phyloP scores from a whole-genome alignment of 2,797 vertebrate genomes.

The Phaenicophaeus curvirostris region DNA sequence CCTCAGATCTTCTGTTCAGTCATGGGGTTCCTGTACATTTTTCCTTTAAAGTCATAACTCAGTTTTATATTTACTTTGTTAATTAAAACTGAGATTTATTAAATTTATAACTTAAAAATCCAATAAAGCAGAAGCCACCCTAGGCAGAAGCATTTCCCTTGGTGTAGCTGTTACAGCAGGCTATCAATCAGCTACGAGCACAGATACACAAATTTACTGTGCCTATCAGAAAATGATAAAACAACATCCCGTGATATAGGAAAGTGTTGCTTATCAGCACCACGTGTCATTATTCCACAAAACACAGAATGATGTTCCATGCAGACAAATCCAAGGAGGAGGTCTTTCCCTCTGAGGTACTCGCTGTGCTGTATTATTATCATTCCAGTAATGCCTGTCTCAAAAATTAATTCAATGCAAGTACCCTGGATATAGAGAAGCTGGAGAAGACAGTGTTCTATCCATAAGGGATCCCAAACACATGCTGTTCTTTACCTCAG shows the following conservation, averaged over 20 bases:
- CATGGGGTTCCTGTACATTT: neutral
- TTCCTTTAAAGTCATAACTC: constrained; percentile 10
- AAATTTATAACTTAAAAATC: constrained; percentile 55
- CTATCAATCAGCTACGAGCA: constrained; percentile 20
- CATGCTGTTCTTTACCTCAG: neutral
- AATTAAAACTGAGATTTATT: constrained; percentile 59
- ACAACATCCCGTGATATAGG: neutral
- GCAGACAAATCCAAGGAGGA: neutral
- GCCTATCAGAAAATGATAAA: constrained; percentile 29
- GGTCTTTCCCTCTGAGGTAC: neutral
- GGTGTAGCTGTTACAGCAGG: neutral
- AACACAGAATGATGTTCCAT: neutral
- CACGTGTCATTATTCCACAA: neutral
- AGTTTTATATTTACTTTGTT: constrained; percentile 49
- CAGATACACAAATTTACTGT: neutral
- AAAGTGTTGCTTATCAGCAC: constrained; percentile 11
- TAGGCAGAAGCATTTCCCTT: constrained; percentile 21
- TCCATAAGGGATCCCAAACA: neutral
- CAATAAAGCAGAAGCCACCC: constrained; percentile 38
- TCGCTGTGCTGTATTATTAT: neutral
- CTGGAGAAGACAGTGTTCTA: neutral
- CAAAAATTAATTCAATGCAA: neutral
- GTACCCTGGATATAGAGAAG: neutral
- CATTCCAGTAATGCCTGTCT: neutral
- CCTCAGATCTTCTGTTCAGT: constrained; percentile 3